Evolutionary conservation across 2,888 invertebrate species (phyloP).

Genomic region (Ophion slaviceki): DNA sequence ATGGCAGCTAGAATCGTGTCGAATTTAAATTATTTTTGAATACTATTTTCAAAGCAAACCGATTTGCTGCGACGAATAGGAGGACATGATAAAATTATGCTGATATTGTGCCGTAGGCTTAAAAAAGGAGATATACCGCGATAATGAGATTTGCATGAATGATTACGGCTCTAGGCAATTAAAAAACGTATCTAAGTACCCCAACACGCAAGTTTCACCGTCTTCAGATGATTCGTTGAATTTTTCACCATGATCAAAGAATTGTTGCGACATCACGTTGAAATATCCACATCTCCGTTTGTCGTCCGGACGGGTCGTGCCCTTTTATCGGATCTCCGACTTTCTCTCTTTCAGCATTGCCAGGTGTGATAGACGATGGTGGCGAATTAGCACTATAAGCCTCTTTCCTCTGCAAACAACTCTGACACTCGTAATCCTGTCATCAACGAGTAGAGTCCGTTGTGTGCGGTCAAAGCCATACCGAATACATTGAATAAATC

Average conservation of each 20-base stretch:
- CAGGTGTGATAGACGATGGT: constrained; percentile 1
- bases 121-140: no score
- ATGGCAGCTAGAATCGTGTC: no score
- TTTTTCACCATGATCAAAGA: not conserved
- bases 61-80: no score
- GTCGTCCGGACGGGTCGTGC: constrained; percentile 35
- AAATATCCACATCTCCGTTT: constrained; percentile 5
- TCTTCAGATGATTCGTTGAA: not conserved
- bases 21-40: no score
- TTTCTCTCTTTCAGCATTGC: not conserved
- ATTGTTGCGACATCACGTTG: not conserved
- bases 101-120: no score
- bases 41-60: no score
- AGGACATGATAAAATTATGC: no score
- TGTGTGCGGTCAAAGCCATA: constrained; percentile 62
- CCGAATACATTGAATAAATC: constrained; percentile 52
- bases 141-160: no score
- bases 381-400: constrained; percentile 29
- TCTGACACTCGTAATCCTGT: not conserved
- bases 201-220: not conserved
- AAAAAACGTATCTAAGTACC: not conserved
- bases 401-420: constrained; percentile 21
- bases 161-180: not conserved
- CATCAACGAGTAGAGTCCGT: not conserved
- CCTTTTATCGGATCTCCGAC: constrained; percentile 52